phyloP scores from a whole-genome alignment of 2,888 invertebrate genomes.

The Caenorhabditis japonica region DNA sequence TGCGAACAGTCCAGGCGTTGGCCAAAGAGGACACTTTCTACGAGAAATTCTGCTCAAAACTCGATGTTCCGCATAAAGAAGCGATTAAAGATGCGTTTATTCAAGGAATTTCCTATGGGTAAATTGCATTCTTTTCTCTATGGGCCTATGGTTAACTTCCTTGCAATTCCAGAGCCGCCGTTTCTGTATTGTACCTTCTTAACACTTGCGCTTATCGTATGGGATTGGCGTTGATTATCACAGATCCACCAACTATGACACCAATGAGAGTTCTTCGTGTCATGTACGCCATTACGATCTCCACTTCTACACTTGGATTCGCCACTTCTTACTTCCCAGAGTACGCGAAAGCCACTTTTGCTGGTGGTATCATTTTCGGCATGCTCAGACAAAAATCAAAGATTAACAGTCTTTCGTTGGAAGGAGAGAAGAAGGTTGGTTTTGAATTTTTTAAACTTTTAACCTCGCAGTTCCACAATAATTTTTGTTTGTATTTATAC shows the following conservation, averaged over 20 bases:
- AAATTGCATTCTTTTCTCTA: background rate
- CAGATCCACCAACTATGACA: constrained; percentile 32
- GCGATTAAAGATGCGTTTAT: constrained; percentile 64
- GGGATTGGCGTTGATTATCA: constrained; percentile 77
- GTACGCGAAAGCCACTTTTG: constrained; percentile 78
- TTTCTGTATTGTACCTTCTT: constrained; percentile 76
- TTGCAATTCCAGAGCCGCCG: constrained; percentile 69
- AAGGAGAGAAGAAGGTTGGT: constrained; percentile 63
- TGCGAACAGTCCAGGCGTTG: constrained; percentile 79
- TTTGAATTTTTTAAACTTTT: too few species aligned
- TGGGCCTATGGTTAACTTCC: background rate
- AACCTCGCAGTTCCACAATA: too few species aligned
- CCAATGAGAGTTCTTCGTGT: constrained; percentile 63
- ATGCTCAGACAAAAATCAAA: constrained; percentile 76
- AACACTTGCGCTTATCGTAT: constrained; percentile 77
- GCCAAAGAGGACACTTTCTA: constrained; percentile 78
- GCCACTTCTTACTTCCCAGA: constrained; percentile 76
- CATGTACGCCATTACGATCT: constrained; percentile 66
- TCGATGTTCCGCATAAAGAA: constrained; percentile 65
- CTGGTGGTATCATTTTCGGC: constrained; percentile 78
- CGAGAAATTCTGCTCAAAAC: constrained; percentile 64
- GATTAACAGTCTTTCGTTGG: constrained; percentile 77
- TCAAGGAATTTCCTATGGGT: constrained; percentile 67
- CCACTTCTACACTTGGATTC: constrained; percentile 78
- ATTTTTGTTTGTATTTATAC: too few species aligned